Conservation (phyloP, 2,888 invertebrate species). For the Dasysyrphus albostriatus region DNA sequence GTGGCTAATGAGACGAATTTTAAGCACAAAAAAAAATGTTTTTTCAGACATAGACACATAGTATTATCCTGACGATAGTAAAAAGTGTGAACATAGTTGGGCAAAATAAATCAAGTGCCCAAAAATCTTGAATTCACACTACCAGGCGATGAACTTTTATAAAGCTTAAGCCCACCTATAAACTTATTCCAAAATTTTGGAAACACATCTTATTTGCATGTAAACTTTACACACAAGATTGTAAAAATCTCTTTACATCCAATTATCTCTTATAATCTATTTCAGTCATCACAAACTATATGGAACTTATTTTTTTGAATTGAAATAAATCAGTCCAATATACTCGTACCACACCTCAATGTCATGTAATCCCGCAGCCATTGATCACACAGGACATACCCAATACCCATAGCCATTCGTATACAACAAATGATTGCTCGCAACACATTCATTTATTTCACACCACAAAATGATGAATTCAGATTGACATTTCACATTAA, state of each 20-base stretch:
- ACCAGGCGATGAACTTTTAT: too few relatives aligned
- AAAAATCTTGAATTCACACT: too few relatives aligned
- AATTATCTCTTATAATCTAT: conserved; percentile 1
- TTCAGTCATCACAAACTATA: background rate
- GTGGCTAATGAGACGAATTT: too few relatives aligned
- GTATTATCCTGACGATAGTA: too few relatives aligned
- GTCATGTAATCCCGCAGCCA: conserved; percentile 18
- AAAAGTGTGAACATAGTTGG: too few relatives aligned
- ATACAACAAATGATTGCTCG: conserved; percentile 42
- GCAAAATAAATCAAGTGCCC: too few relatives aligned
- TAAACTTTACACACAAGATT: background rate
- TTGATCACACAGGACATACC: conserved; percentile 13
- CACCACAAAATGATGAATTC: conserved; percentile 75
- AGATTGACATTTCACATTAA: conserved; percentile 75
- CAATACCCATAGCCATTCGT: conserved; percentile 30
- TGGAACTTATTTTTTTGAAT: conserved; percentile 42
- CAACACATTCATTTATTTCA: conserved; percentile 75
- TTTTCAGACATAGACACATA: too few relatives aligned
- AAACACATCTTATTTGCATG: too few relatives aligned
- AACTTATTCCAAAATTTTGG: too few relatives aligned
- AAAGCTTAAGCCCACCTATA: too few relatives aligned
- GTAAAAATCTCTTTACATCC: background rate
- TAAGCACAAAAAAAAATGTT: too few relatives aligned
- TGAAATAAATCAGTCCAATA: conserved; percentile 60
- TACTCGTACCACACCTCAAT: conserved; percentile 64